Conservation (phyloP, 2,113 vertebrate species). For the Corydoras maculifer region DNA sequence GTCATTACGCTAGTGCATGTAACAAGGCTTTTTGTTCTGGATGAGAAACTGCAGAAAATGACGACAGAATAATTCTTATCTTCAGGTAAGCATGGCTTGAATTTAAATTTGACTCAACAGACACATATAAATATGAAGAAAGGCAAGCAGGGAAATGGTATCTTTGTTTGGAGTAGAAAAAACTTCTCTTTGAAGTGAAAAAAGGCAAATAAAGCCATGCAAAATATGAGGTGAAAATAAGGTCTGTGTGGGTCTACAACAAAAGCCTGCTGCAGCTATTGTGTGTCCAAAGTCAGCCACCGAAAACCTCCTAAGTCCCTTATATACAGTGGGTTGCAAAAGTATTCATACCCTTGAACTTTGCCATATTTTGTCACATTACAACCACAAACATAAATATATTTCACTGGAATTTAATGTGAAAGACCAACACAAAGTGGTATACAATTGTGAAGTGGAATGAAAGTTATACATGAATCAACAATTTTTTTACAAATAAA, state of each 20-base stretch:
- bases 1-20: conserved; percentile 31
- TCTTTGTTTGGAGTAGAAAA: too few species aligned
- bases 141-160: neutral
- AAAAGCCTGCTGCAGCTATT: neutral
- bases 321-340: too few species aligned
- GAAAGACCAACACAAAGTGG: too few species aligned
- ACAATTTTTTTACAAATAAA: too few species aligned
- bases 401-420: too few species aligned
- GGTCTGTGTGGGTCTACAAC: neutral
- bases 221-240: neutral
- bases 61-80: conserved; percentile 13
- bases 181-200: neutral
- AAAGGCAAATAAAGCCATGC: neutral
- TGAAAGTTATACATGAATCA: too few species aligned
- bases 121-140: conserved; percentile 14
- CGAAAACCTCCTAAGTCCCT: neutral
- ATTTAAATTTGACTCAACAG: conserved; percentile 27
- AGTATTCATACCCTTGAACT: too few species aligned
- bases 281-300: neutral
- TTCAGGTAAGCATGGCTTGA: conserved; percentile 18
- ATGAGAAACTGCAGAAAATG: conserved; percentile 15
- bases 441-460: too few species aligned
- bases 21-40: conserved; percentile 21
- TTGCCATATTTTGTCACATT: too few species aligned
- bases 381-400: too few species aligned